phyloP scores from a whole-genome alignment of 2,797 vertebrate species.

The Pangasius krempfi region DNA sequence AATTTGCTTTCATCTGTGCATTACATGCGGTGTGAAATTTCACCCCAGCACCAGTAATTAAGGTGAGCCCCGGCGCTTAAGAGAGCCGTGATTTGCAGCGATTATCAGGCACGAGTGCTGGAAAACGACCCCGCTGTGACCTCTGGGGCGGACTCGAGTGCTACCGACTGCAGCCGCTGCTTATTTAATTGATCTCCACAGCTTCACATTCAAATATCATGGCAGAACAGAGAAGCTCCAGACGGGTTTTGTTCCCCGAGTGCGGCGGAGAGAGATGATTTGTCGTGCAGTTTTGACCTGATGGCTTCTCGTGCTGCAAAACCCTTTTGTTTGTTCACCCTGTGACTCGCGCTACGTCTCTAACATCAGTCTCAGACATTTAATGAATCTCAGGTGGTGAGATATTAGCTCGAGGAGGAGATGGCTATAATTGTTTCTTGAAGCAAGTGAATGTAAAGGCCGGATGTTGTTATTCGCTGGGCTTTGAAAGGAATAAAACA shows the following conservation, averaged over 20 bases:
- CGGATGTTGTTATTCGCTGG: neutral
- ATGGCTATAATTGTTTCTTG: neutral
- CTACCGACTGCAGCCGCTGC: constrained; percentile 49
- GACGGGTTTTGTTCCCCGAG: constrained; percentile 29
- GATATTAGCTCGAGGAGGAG: constrained; percentile 22
- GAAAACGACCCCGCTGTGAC: constrained; percentile 69
- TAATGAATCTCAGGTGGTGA: constrained; percentile 20
- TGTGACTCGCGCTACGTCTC: constrained; percentile 22
- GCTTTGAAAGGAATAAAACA: neutral
- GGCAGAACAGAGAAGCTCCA: constrained; percentile 43
- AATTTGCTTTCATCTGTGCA: constrained; percentile 64
- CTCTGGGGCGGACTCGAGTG: constrained; percentile 63
- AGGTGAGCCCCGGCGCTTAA: constrained; percentile 64
- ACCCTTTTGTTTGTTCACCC: constrained; percentile 49
- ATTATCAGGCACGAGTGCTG: constrained; percentile 68
- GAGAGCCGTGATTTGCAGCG: constrained; percentile 62
- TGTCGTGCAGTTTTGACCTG: constrained; percentile 35
- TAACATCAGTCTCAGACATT: neutral
- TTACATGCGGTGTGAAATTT: constrained; percentile 72
- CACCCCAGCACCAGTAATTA: constrained; percentile 72
- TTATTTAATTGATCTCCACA: constrained; percentile 62
- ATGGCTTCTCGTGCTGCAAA: constrained; percentile 9
- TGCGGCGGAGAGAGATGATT: constrained; percentile 42
- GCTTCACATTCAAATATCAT: constrained; percentile 58
- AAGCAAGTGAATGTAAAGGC: neutral